Evolutionary conservation across 2,113 vertebrate genomes (phyloP).

Genomic region (Peromyscus leucopus): DNA sequence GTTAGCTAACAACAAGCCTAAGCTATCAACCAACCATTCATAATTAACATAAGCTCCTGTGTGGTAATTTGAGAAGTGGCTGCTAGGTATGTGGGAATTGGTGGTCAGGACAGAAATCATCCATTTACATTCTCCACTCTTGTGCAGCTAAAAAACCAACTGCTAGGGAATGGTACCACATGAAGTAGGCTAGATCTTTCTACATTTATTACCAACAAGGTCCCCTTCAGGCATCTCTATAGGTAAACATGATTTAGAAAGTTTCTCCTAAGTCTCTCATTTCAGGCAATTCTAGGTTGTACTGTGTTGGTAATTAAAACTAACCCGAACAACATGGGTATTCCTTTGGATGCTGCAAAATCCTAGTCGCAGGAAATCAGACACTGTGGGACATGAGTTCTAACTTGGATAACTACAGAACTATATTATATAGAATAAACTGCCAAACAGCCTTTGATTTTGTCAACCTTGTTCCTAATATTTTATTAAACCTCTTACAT

Average conservation of each 20-base stretch:
- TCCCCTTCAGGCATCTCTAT: background rate
- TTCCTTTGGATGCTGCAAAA: background rate
- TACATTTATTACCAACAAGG: background rate
- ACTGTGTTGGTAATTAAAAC: background rate
- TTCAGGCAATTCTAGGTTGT: background rate
- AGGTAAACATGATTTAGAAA: background rate
- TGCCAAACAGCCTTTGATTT: background rate
- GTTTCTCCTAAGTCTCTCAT: background rate
- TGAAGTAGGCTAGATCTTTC: too few species aligned
- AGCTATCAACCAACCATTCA: too few species aligned
- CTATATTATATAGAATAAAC: background rate
- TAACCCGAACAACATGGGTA: background rate
- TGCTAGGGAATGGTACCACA: background rate
- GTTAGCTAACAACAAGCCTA: too few species aligned
- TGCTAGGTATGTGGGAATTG: too few species aligned
- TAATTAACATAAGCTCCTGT: too few species aligned
- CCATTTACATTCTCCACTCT: background rate
- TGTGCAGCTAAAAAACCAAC: too few species aligned
- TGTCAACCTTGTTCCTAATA: background rate
- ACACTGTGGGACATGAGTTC: background rate
- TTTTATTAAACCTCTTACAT: background rate
- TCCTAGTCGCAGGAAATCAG: background rate
- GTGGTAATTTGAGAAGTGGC: too few species aligned
- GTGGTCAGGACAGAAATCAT: too few species aligned
- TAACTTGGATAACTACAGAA: slow-evolving; percentile 11